Percentiles rank a stretch among this genome's conserved stretches.
Conservation (phyloP, 2,113 vertebrate genomes). For the Thryonomys swinderianus region DNA sequence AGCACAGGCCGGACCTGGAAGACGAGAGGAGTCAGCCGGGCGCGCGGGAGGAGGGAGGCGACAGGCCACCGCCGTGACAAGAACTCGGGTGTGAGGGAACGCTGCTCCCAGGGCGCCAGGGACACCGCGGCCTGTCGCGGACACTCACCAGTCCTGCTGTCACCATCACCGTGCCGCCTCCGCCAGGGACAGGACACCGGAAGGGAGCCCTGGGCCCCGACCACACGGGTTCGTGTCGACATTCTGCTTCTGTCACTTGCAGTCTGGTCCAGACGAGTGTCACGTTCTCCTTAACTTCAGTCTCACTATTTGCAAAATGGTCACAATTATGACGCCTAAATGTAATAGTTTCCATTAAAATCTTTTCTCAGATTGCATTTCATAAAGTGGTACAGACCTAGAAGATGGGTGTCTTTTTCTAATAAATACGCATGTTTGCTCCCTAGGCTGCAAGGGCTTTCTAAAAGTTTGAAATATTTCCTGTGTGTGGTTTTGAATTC, state of each 20-base stretch:
- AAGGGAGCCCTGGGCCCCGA: background rate
- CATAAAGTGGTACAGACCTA: background rate
- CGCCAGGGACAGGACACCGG: background rate
- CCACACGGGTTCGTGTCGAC: background rate
- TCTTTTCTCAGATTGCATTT: background rate
- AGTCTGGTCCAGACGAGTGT: background rate
- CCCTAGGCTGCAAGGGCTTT: background rate
- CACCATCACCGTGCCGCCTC: background rate
- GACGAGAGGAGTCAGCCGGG: no score
- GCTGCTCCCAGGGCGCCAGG: background rate
- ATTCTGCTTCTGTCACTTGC: background rate
- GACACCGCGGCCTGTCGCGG: background rate
- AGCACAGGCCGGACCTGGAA: background rate
- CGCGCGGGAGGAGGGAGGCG: background rate
- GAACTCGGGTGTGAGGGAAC: background rate
- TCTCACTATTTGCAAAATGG: background rate
- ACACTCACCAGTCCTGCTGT: background rate
- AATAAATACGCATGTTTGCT: background rate
- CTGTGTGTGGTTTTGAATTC: slow-evolving; percentile 4
- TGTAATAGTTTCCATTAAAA: background rate
- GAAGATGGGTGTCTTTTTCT: background rate
- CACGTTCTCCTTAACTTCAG: background rate
- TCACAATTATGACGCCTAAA: background rate
- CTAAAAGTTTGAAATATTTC: background rate
- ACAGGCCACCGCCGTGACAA: background rate